Conservation (phyloP, 2,113 vertebrate species). For the Solea senegalensis region DNA sequence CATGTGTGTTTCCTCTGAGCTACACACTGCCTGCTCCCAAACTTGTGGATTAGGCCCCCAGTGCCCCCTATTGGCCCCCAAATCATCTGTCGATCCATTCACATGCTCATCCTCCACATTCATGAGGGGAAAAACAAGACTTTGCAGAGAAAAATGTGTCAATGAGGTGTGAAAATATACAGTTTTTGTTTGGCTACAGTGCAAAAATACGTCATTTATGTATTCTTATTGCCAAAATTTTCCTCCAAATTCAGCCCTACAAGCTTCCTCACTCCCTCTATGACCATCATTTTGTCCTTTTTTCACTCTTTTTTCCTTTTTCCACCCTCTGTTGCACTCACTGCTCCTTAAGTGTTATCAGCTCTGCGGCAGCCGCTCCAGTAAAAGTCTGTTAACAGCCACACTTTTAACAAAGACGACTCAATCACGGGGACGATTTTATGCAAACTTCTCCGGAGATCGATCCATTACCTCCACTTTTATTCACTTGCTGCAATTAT, state of each 20-base stretch:
- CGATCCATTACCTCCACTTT: slow-evolving; percentile 61
- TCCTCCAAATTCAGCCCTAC: slow-evolving; percentile 11
- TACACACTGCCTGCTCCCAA: slow-evolving; percentile 37
- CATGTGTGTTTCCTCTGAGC: slow-evolving; percentile 18
- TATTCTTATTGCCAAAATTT: no score
- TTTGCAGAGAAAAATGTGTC: slow-evolving; percentile 9
- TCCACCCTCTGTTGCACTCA: slow-evolving; percentile 38
- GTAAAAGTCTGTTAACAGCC: slow-evolving; percentile 62
- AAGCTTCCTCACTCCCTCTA: slow-evolving; percentile 20
- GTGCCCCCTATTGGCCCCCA: slow-evolving; percentile 83
- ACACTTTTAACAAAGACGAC: slow-evolving; percentile 54
- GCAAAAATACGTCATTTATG: no score
- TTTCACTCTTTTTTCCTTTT: slow-evolving; percentile 30
- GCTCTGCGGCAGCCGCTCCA: slow-evolving; percentile 25
- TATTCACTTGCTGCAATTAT: slow-evolving; percentile 51
- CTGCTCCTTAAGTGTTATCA: slow-evolving; percentile 58
- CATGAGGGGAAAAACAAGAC: slow-evolving; percentile 14
- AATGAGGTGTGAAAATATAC: slow-evolving; percentile 7
- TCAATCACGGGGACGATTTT: slow-evolving; percentile 55
- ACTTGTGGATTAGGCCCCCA: slow-evolving; percentile 76
- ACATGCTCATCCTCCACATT: slow-evolving; percentile 44
- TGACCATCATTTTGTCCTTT: slow-evolving; percentile 55
- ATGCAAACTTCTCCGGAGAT: slow-evolving; percentile 55
- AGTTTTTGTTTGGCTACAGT: no score
- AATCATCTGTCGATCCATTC: slow-evolving; percentile 72